phyloP scores from a whole-genome alignment of 2,113 vertebrate genomes.

The Corythornis madagascariensis region DNA sequence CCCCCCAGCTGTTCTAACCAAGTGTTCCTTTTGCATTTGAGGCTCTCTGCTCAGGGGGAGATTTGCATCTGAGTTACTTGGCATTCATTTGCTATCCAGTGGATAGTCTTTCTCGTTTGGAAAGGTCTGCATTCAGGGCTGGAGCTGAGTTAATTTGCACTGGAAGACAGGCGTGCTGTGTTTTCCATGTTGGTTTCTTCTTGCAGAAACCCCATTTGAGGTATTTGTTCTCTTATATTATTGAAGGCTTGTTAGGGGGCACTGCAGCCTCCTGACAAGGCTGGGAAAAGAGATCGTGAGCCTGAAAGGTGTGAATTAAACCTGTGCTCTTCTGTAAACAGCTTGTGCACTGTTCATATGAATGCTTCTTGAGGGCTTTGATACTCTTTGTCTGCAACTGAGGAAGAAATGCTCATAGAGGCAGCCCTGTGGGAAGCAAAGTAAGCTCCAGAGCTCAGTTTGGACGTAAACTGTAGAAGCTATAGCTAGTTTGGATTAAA shows the following conservation, averaged over 20 bases:
- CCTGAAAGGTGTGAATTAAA: constrained; percentile 28
- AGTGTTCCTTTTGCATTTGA: neutral
- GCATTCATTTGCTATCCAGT: neutral
- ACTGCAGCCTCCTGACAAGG: neutral
- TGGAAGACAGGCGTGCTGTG: neutral
- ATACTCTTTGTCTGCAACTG: neutral
- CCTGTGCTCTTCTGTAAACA: neutral
- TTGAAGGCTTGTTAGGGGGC: neutral
- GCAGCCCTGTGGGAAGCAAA: neutral
- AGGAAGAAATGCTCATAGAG: neutral
- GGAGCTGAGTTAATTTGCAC: constrained; percentile 48
- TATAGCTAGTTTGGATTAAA: neutral
- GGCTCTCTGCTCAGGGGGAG: neutral
- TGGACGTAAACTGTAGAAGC: too few relatives aligned
- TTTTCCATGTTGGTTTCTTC: neutral
- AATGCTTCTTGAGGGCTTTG: neutral
- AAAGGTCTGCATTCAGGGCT: neutral
- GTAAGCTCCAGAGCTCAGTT: neutral
- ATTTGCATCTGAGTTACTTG: constrained; percentile 25
- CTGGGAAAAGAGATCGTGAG: neutral
- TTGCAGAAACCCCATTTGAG: constrained; percentile 2
- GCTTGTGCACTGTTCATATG: neutral
- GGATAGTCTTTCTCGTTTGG: neutral
- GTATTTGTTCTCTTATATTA: constrained; percentile 1
- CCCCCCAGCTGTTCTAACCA: neutral